These are phyloP conservation scores for Sebastes kiyomatsui DNA, from an alignment of 2,797 vertebrate genomes.

Conservation along the genomic window DNA sequence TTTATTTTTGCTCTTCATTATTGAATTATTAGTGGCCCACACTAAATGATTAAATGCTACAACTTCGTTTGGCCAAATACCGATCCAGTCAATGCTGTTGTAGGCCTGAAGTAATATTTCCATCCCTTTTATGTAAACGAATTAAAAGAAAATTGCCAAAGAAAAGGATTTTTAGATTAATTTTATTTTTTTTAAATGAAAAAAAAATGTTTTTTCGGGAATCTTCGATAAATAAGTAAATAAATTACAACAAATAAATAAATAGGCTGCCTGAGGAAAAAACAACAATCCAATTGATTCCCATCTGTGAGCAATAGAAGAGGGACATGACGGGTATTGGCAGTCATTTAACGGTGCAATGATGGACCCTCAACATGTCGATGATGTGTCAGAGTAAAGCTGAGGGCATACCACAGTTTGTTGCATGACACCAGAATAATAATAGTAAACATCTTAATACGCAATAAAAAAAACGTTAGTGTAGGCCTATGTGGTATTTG, in stretches of 20 bases:
- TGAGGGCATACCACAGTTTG: not conserved
- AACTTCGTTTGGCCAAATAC: not conserved
- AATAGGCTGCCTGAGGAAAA: not conserved
- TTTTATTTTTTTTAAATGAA: not conserved
- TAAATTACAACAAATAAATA: not conserved
- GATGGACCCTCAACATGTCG: constrained; percentile 52
- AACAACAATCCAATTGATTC: constrained; percentile 49
- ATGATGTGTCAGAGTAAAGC: constrained; percentile 20
- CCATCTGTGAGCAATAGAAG: constrained; percentile 24
- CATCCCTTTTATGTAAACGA: not conserved
- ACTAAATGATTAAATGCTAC: not conserved
- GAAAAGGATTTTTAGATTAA: rapidly evolving
- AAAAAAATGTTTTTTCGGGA: not conserved
- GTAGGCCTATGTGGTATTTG: not conserved
- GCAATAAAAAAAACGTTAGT: not conserved
- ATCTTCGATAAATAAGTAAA: not conserved
- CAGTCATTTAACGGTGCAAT: constrained; percentile 39
- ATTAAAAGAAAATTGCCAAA: not conserved
- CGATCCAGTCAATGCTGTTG: not conserved
- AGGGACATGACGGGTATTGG: constrained; percentile 29
- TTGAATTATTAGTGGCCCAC: not conserved
- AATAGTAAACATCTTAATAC: not conserved
- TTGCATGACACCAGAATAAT: not conserved
- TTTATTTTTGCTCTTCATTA: not conserved
- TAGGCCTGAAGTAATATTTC: not conserved